Base-by-base conservation (phyloP, 2,113 vertebrate genomes). In the Dermatemys mawii region DNA sequence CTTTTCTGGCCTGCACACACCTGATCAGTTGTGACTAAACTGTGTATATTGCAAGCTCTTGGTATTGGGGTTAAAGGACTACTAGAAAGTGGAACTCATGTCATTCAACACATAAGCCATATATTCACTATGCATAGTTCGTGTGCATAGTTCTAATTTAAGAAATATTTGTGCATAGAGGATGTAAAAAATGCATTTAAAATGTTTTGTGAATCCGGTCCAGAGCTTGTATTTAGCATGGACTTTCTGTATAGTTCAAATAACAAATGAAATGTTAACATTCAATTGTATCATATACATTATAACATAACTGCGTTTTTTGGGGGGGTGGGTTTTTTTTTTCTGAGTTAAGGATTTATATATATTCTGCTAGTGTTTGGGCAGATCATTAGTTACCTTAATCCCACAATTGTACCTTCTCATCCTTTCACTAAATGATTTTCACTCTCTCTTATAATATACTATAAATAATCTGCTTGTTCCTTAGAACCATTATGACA, bases 61-160 rank as follows among this genome's bases (percentile, higher is more conserved):
- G 95, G 81, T 93, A 93, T 93, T 86, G 90, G 88, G 63, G 35
- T 67, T 24, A 84, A 94, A 94, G 94, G 84, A 89, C 84, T 89
- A 79, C 70, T 92, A 88, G 84, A 93, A 94, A 86, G 92, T 96
- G 95, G 94, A 95, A 96, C 95, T 97, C 89, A 87, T 90, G 94
- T 97, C 55, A 29, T 89, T 97, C 89, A 96, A 96, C 85, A 90
- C 97, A 96, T 97, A 98, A 98, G 98, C 98, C 98, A 98, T 98
- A 98, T 94, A 97, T 86, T 92, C 24, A 70, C 90, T 96, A 96
- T 98, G 98, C 97, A 97, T 97, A 97, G 94, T 89, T 94, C 86
- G 92, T 94, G 95, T 98, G 98, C 97, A 97, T 98, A 94, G 93
- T 92, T 97, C 90, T 98, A 98, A 98, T 93, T 97, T 97, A 97